These are phyloP conservation scores for Poeciliopsis turneri DNA, from an alignment of 2,797 vertebrate species.

Conservation along the genomic window DNA sequence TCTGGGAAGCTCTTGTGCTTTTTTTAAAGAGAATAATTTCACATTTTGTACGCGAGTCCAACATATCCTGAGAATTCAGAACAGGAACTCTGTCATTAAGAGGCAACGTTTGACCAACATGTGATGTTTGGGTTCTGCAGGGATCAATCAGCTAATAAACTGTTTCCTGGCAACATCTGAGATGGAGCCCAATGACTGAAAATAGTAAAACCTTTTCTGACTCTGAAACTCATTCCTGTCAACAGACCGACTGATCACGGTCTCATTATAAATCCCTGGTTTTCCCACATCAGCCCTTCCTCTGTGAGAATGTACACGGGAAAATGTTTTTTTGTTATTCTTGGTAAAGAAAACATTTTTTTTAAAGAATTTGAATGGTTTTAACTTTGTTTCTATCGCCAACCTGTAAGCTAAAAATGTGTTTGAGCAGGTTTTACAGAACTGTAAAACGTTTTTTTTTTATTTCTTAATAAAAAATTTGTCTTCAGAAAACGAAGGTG, in stretches of 20 bases:
- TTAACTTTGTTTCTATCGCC: slow-evolving; percentile 76
- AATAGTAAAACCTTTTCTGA: background rate
- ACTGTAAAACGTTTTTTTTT: slow-evolving; percentile 66
- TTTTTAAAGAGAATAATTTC: background rate
- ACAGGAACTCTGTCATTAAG: slow-evolving; percentile 10
- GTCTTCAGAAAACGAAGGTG: slow-evolving; percentile 69
- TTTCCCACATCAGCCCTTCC: slow-evolving; percentile 62
- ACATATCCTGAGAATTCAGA: slow-evolving; percentile 25
- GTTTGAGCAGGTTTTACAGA: slow-evolving; percentile 76
- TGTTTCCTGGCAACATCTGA: background rate
- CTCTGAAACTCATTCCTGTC: background rate
- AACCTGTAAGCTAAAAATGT: slow-evolving; percentile 73
- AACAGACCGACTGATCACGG: background rate
- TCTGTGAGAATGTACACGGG: slow-evolving; percentile 67
- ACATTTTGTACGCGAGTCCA: background rate
- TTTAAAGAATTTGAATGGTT: slow-evolving; percentile 68
- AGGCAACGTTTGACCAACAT: slow-evolving; percentile 10
- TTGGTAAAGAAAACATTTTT: slow-evolving; percentile 62
- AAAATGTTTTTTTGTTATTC: slow-evolving; percentile 65
- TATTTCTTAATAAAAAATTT: slow-evolving; percentile 83
- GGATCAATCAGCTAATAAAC: background rate
- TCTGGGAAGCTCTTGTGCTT: background rate
- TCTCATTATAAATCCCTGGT: slow-evolving; percentile 38
- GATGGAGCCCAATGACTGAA: background rate
- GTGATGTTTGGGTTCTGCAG: background rate